Base-by-base conservation (phyloP, 2,113 vertebrate species). In the Anoplopoma fimbria region DNA sequence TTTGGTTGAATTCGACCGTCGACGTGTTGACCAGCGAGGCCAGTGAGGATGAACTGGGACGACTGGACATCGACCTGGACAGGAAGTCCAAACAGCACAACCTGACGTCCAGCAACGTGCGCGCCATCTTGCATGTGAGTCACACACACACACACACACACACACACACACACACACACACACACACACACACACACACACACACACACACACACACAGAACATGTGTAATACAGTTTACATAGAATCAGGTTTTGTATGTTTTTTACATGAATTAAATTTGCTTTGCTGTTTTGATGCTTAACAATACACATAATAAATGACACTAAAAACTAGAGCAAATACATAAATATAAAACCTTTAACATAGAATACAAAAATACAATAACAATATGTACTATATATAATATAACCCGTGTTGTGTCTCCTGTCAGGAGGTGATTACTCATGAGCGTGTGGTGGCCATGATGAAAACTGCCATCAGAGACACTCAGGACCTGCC, bases 381-480 rank as follows among this genome's bases (percentile, higher is more conserved):
- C n/a, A n/a, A n/a, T n/a, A n/a, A n/a, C n/a, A n/a, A n/a, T n/a
- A n/a, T n/a, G n/a, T n/a, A n/a, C n/a, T n/a, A n/a, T n/a, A n/a
- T n/a, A n/a, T n/a, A n/a, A n/a, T n/a, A n/a, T n/a, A n/a, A n/a
- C n/a, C n/a, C n/a, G n/a, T n/a, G n/a, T n/a, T n/a, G n/a, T 62
- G 29, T 63, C 29, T 4, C 27, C 13, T 70, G 87, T 49, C 87
- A 99, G 98, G 98, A 99, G 71, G 98, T 99, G 69, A 98, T 99
- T 79, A 99, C 98, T 0, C 97, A 99, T 2, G 97, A 99, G 31
- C 97, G 95, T 0, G 98, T 99, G 29, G 97, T 99, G 61, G 97
- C 97, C 65, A 99, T 99, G 98, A 98, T 99, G 98, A 99, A 98
- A 91, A 97, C 96, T 3, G 96, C 98, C 47, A 99, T 99, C 92